Evolutionary conservation across 2,113 vertebrate genomes (phyloP), one percentile per base, ranked within the genome.

Genomic region (Tachycineta bicolor): DNA sequence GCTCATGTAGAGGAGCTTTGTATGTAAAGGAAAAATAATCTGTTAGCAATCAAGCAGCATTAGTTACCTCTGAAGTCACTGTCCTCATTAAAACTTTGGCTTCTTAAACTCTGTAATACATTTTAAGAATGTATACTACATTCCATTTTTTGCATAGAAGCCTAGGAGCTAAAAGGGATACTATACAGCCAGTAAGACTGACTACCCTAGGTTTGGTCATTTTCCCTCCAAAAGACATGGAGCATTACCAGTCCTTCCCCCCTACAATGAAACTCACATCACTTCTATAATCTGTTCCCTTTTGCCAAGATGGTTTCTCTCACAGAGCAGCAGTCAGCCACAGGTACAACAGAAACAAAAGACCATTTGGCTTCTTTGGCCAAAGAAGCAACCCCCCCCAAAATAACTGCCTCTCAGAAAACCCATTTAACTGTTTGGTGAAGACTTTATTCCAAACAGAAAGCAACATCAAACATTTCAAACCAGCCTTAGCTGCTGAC

Each of bases 41-140:
- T 71, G 74, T 41, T 69, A 49, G 76, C 44, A 91, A 95, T 87
- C 3, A 11, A 94, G 49, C 77, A 89, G 63, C 67, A 73, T 83
- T 64, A 87, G 81, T 62, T 94, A 94, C 55, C 65, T 87, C 89
- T 94, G 86, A 92, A 92, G 59, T 87, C 94, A 94, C 44, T 73
- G n/a, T 53, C 69, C 53, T 84, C 74, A 73, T 91, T 92, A 95
- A 89, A 94, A 87, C 58, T 68, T 84, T 55, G 87, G 91, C 73
- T 95, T 89, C 75, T 65, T 79, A 52, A 91, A 84, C 58, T 44
- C 49, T 26, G 28, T 28, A 79, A 78, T 20, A 37, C 24, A 79
- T 76, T 84, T 82, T 47, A 87, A 68, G 56, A 82, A 81, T 49
- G 69, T 20, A 68, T 22, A 31, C 31, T 28, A 62, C 60, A 19